phyloP scores from a whole-genome alignment of 2,888 invertebrate species.

The Pyrrhosoma nymphula region DNA sequence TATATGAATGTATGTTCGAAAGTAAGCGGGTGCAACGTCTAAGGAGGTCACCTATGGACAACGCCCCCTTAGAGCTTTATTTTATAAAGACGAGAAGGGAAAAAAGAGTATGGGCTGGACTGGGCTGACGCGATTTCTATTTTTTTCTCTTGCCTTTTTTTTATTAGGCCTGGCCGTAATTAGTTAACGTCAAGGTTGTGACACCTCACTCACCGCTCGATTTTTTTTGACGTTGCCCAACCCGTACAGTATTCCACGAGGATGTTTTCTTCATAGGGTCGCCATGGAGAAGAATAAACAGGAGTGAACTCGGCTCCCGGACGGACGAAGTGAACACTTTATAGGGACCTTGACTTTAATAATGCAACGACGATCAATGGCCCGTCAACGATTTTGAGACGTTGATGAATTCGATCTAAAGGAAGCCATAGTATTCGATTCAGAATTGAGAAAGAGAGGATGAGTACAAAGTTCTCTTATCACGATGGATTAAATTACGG shows the following conservation, averaged over 20 bases:
- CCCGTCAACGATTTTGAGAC: neutral
- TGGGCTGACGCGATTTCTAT: neutral
- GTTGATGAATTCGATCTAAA: neutral
- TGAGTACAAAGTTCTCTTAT: too few species aligned
- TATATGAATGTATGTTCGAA: neutral
- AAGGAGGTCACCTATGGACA: constrained; percentile 7
- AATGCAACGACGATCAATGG: neutral
- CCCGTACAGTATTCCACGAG: neutral
- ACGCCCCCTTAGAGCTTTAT: neutral
- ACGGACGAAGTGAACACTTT: neutral
- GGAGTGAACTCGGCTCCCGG: neutral
- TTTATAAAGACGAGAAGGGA: neutral
- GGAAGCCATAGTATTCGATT: too few species aligned
- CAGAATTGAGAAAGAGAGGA: too few species aligned
- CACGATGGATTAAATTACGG: too few species aligned
- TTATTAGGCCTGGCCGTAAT: neutral
- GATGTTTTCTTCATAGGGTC: neutral
- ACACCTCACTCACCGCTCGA: neutral
- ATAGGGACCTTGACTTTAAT: too few species aligned
- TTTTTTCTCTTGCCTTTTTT: neutral
- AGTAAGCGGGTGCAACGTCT: neutral
- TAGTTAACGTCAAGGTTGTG: constrained; percentile 27
- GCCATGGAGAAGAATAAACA: neutral
- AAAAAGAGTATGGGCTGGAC: neutral
- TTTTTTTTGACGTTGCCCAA: neutral